A percentile compares a stretch with the other conserved stretches of the same genome.
These are phyloP conservation scores for Amblyjoppa proteus DNA, from an alignment of 2,888 invertebrate genomes.

Conservation along the genomic window DNA sequence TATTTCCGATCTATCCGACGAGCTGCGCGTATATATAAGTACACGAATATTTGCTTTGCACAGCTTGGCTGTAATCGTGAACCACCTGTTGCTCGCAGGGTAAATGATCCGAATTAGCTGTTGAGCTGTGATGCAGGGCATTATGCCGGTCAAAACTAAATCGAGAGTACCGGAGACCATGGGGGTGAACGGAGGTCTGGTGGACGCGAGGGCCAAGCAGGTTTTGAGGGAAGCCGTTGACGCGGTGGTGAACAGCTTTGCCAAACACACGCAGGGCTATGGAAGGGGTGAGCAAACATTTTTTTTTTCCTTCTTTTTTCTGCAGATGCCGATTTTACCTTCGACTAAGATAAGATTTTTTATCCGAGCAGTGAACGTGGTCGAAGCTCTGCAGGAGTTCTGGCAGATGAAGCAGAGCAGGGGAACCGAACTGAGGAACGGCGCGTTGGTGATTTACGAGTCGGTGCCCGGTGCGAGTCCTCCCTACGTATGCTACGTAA, in stretches of 20 bases:
- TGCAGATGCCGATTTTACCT: background rate
- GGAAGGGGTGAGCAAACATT: slow-evolving; percentile 87
- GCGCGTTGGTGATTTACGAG: slow-evolving; percentile 97
- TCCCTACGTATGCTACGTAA: slow-evolving; percentile 97
- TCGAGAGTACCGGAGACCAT: slow-evolving; percentile 82
- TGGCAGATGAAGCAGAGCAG: slow-evolving; percentile 98
- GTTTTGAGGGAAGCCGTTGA: slow-evolving; percentile 90
- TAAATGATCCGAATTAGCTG: slow-evolving; percentile 75
- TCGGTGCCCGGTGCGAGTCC: slow-evolving; percentile 96
- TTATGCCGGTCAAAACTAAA: slow-evolving; percentile 84
- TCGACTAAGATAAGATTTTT: slow-evolving; percentile 20
- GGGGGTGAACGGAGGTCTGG: slow-evolving; percentile 84
- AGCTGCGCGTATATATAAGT: background rate
- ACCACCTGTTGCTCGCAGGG: slow-evolving; percentile 67
- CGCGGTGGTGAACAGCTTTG: slow-evolving; percentile 91
- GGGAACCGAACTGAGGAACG: slow-evolving; percentile 93
- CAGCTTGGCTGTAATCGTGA: background rate
- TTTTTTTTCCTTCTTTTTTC: background rate
- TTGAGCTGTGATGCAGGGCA: slow-evolving; percentile 81
- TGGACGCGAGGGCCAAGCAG: slow-evolving; percentile 87
- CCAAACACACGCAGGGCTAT: slow-evolving; percentile 90
- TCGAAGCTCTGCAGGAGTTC: slow-evolving; percentile 97
- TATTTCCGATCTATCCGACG: background rate
- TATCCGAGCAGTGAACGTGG: slow-evolving; percentile 92
- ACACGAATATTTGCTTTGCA: background rate